Percentiles rank a stretch among this genome's conserved stretches.
Evolutionary conservation across 2,888 invertebrate genomes (phyloP).

Genomic region (Machimus rusticus): DNA sequence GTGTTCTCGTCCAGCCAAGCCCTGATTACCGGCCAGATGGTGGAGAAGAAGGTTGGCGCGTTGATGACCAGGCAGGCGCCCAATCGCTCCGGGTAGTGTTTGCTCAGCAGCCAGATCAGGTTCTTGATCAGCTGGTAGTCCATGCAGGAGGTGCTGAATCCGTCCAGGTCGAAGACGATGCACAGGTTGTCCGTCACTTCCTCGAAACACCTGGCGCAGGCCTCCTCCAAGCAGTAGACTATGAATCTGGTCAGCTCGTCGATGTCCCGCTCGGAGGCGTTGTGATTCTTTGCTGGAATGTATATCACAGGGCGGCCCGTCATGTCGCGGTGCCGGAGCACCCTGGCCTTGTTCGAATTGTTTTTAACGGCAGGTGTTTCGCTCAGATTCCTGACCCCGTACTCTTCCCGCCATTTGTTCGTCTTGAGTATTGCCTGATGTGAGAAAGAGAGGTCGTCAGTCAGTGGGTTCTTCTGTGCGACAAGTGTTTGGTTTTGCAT

Average conservation of each 20-base stretch:
- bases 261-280: constrained; percentile 73
- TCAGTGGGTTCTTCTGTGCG: not conserved
- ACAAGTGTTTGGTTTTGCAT: not conserved
- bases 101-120: constrained; percentile 77
- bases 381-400: constrained; percentile 70
- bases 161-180: constrained; percentile 79
- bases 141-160: constrained; percentile 79
- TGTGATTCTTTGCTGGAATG: constrained; percentile 80
- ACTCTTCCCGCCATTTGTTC: constrained; percentile 80
- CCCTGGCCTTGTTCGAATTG: constrained; percentile 72
- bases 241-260: constrained; percentile 81
- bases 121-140: constrained; percentile 83
- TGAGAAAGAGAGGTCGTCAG: constrained; percentile 20
- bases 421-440: constrained; percentile 78
- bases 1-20: constrained; percentile 82
- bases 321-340: constrained; percentile 76
- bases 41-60: constrained; percentile 76
- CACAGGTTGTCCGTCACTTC: constrained; percentile 81
- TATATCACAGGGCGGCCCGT: constrained; percentile 78
- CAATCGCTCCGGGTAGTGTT: constrained; percentile 80
- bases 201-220: constrained; percentile 79
- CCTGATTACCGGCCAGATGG: constrained; percentile 80
- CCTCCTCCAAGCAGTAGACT: constrained; percentile 78
- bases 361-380: constrained; percentile 66
- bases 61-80: constrained; percentile 80